phyloP scores from a whole-genome alignment of 2,797 vertebrate genomes.

The Chanos chanos region DNA sequence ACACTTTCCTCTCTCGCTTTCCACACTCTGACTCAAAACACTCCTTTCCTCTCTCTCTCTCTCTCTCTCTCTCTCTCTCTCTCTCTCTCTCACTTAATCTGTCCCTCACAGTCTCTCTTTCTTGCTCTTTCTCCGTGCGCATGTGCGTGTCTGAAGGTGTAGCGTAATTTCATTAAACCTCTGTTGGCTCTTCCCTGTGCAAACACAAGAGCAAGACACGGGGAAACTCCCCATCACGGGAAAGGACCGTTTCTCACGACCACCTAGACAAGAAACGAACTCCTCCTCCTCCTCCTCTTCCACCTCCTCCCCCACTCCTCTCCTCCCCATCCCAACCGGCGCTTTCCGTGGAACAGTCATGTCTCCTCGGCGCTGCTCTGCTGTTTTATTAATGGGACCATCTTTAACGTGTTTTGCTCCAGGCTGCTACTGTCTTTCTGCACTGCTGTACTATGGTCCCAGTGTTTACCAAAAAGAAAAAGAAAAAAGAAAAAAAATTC shows the following conservation, averaged over 20 bases:
- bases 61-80: background rate
- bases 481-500: no score
- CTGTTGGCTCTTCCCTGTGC: conserved; percentile 37
- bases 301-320: no score
- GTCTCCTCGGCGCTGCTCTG: no score
- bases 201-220: conserved; percentile 27
- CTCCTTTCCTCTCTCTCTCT: background rate
- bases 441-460: conserved; percentile 8
- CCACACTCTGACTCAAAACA: no score
- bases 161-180: conserved; percentile 39
- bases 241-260: conserved; percentile 21
- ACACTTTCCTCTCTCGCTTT: background rate
- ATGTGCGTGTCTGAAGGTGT: conserved; percentile 20
- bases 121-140: background rate
- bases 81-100: background rate
- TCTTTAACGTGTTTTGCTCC: conserved; percentile 24
- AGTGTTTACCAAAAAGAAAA: background rate
- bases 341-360: no score
- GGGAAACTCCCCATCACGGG: conserved; percentile 16
- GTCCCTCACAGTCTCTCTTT: background rate
- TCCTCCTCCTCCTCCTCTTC: conserved; percentile 8
- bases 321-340: no score
- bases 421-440: conserved; percentile 12
- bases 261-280: conserved; percentile 9
- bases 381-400: conserved; percentile 34